Base-by-base conservation (phyloP, 2,888 invertebrate genomes). In the Metalampra italica region DNA sequence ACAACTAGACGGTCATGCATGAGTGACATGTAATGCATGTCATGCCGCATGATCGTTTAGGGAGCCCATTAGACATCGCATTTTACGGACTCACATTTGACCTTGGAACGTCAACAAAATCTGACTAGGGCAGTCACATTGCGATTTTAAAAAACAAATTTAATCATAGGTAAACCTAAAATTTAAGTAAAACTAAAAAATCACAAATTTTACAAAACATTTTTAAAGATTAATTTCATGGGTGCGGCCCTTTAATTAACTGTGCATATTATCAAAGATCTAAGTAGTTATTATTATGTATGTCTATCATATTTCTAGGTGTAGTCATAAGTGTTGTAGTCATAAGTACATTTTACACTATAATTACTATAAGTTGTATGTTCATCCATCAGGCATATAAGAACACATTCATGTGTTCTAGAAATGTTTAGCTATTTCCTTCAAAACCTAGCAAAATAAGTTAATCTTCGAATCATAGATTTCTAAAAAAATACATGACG, bases 101-200 rank as follows among this genome's bases (percentile, higher is more conserved):
- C 15, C 12, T 14, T 40, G 40, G 36, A n/a, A 36, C 36, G n/a
- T n/a, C 60, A 71, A 75, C 69, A 75, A 67, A 71, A 67, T 66
- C 63, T 78, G 84, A 84, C 85, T 84, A 84, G 82, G 73, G 64
- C 67, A 75, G 72, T 68, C 70, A 68, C 67, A 56, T 48, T 63
- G 66, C 68, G 65, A 49, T 55, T 54, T 59, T 56, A 56, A 38
- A n/a, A 45, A 50, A 48, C 42, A 47, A 37, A 3, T 22, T 22
- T 44, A 41, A 49, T 43, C 40, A 44, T 50, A 49, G n/a, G 34
- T 22, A 22, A 22, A 22, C 22, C 5, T 22, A 22, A 56, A 49
- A 47, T 38, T 50, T 13, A 36, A 36, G 37, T 45, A 45, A 47
- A 38, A 29, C 5, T 38, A 38, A 38, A 12, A 5, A 38, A 14